Evolutionary conservation across 2,113 vertebrate genomes (phyloP).

Genomic region (Thunnus maccoyii): DNA sequence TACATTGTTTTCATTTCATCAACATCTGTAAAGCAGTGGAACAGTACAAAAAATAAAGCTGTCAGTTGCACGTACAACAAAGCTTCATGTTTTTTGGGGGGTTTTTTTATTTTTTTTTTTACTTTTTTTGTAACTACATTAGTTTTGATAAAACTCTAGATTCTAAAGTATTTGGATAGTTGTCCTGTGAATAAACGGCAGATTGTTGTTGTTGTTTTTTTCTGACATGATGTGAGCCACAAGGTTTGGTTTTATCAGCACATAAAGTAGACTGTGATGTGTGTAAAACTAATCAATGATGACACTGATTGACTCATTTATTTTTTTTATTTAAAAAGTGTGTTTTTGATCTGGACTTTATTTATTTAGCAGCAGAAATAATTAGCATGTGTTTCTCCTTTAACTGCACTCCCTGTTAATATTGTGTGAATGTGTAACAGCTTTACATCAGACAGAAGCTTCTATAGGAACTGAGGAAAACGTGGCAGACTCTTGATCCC

Average conservation of each 20-base stretch:
- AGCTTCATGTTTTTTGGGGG: conserved; percentile 31
- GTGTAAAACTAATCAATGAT: background rate
- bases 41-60: conserved; percentile 74
- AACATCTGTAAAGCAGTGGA: conserved; percentile 63
- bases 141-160: conserved; percentile 31
- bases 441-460: background rate
- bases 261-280: background rate
- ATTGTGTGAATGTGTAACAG: background rate
- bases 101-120: background rate
- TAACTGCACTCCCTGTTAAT: background rate
- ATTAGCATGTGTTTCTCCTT: background rate
- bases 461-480: background rate
- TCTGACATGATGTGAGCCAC: background rate
- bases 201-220: background rate
- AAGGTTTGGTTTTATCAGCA: background rate
- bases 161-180: background rate
- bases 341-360: background rate
- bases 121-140: conserved; percentile 7
- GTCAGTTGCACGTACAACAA: conserved; percentile 54
- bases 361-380: too few relatives aligned
- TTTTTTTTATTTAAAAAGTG: background rate
- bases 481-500: conserved; percentile 2
- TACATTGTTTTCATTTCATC: conserved; percentile 52
- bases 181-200: background rate
- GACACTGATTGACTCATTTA: background rate